Conservation (phyloP, 2,113 vertebrate species). For the Daboia siamensis region DNA sequence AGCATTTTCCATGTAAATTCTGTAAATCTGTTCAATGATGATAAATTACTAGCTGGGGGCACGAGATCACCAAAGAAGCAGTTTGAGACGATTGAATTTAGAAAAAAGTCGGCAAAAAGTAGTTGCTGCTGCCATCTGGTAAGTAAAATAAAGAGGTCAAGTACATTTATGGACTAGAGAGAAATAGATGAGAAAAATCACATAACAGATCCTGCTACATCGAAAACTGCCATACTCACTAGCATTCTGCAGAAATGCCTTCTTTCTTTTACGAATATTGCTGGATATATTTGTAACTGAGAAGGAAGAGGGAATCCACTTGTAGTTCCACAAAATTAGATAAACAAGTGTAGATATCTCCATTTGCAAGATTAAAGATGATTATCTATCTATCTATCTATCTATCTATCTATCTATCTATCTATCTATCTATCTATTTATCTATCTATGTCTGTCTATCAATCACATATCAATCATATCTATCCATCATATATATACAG, state of each 20-base stretch:
- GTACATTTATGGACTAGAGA: conserved; percentile 51
- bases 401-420: background rate
- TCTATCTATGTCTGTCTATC: background rate
- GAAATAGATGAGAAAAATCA: conserved; percentile 43
- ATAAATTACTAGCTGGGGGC: conserved; percentile 44
- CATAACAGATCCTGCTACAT: conserved; percentile 44
- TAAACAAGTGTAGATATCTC: conserved; percentile 46
- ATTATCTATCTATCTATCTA: background rate
- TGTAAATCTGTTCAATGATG: conserved; percentile 46
- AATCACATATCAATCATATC: no score
- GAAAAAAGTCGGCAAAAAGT: conserved; percentile 49
- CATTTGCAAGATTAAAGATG: conserved; percentile 3
- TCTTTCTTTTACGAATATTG: conserved; percentile 44
- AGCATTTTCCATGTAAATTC: conserved; percentile 33
- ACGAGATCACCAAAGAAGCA: conserved; percentile 45
- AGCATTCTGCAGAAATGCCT: conserved; percentile 43
- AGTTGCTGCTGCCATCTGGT: conserved; percentile 54
- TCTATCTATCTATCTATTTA: background rate
- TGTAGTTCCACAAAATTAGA: conserved; percentile 44
- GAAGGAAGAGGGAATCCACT: conserved; percentile 36
- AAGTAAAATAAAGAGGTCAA: conserved; percentile 52
- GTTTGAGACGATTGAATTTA: conserved; percentile 47
- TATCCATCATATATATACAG: no score
- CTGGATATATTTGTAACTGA: conserved; percentile 39
- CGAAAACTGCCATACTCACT: conserved; percentile 45